These are phyloP conservation scores for Thysanoteuthis rhombus DNA, from an alignment of 2,888 invertebrate genomes.

Conservation along the genomic window DNA sequence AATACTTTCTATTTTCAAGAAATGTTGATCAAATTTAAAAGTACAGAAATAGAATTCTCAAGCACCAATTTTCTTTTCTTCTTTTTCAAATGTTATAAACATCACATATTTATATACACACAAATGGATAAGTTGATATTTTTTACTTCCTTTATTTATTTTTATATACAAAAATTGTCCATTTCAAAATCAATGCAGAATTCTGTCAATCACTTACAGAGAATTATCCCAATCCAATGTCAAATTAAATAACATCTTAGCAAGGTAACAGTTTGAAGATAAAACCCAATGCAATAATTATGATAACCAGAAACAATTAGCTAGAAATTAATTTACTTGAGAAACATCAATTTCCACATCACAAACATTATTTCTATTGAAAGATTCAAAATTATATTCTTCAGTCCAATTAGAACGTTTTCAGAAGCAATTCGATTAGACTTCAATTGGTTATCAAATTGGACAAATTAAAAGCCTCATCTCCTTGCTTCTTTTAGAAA, in stretches of 20 bases:
- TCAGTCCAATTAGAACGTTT: not conserved
- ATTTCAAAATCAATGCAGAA: not conserved
- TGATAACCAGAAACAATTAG: not conserved
- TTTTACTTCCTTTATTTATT: not conserved
- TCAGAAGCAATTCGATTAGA: constrained; percentile 12
- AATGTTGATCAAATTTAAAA: not conserved
- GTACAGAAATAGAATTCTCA: not conserved
- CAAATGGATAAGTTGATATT: not conserved
- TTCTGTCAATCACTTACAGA: not conserved
- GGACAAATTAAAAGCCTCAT: not conserved
- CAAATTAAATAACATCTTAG: not conserved
- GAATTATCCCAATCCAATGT: not conserved
- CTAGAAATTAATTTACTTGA: not conserved
- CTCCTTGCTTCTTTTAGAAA: not conserved
- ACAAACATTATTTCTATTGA: not conserved
- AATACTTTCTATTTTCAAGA: not conserved
- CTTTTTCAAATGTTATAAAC: not conserved
- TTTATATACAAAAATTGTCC: not conserved
- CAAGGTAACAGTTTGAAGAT: not conserved
- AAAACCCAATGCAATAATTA: not conserved
- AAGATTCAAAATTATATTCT: constrained; percentile 12
- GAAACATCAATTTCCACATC: not conserved
- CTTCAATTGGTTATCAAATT: not conserved
- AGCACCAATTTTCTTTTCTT: not conserved
- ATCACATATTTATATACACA: not conserved